phyloP scores from a whole-genome alignment of 1,140 invertebrate genomes.

The Halyomorpha halys region DNA sequence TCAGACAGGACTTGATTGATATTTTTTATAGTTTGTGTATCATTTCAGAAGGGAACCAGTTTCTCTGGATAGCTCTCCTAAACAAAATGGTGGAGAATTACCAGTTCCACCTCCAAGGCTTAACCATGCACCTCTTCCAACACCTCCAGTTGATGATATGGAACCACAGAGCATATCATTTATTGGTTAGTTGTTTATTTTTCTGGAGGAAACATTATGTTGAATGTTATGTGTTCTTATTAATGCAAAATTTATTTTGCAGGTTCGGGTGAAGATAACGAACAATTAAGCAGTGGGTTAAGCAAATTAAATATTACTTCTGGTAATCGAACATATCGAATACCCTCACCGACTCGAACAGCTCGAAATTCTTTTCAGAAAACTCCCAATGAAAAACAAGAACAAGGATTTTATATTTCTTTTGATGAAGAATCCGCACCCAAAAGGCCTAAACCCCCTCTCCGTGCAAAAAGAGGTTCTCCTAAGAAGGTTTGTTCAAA shows the following conservation, averaged over 20 bases:
- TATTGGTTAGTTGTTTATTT: conserved; percentile 51
- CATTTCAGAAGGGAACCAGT: conserved; percentile 22
- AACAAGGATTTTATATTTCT: conserved; percentile 91
- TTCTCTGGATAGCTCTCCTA: conserved; percentile 29
- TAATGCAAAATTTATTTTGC: conserved; percentile 1
- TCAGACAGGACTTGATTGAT: neutral
- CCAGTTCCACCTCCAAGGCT: conserved; percentile 31
- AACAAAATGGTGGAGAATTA: conserved; percentile 26
- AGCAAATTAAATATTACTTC: conserved; percentile 70
- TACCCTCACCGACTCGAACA: conserved; percentile 61
- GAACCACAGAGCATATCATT: conserved; percentile 87
- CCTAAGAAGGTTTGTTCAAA: conserved; percentile 55
- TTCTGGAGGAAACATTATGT: neutral
- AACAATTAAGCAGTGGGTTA: conserved; percentile 47
- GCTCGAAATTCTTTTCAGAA: conserved; percentile 57
- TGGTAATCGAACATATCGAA: conserved; percentile 74
- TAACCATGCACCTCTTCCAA: conserved; percentile 31
- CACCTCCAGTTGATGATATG: conserved; percentile 60
- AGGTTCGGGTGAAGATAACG: conserved; percentile 41
- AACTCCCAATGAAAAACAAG: conserved; percentile 37
- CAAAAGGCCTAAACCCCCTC: conserved; percentile 76
- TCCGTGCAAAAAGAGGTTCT: conserved; percentile 62
- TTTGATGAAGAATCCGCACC: conserved; percentile 73
- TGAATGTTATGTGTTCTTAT: conserved; percentile 3
- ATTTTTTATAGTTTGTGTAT: neutral